A percentile compares a stretch with the other conserved stretches of the same genome.
Evolutionary conservation across 2,797 vertebrate species (phyloP).

Genomic region (Nyctibius grandis): DNA sequence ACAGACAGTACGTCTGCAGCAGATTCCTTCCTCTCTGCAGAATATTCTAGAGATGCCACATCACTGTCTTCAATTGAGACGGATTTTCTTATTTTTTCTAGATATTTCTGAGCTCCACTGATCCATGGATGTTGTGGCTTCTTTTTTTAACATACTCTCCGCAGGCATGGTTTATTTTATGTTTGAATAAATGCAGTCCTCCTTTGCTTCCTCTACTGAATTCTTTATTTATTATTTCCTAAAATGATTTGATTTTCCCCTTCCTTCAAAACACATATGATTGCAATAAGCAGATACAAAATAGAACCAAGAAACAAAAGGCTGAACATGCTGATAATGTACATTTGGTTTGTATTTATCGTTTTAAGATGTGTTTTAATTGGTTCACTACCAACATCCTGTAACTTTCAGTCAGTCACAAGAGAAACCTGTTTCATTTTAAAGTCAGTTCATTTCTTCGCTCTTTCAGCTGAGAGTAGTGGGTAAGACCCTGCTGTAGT

Average conservation of each 20-base stretch:
- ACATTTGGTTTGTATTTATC: constrained; percentile 64
- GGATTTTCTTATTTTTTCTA: background rate
- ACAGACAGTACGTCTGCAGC: background rate
- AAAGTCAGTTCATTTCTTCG: constrained; percentile 45
- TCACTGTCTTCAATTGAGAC: fast-evolving
- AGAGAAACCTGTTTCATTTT: constrained; percentile 68
- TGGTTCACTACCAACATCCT: constrained; percentile 62
- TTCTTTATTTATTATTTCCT: constrained; percentile 70
- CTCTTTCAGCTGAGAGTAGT: background rate
- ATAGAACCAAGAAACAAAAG: constrained; percentile 47
- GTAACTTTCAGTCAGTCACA: constrained; percentile 48
- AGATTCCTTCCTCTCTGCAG: background rate
- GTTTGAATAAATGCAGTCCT: background rate
- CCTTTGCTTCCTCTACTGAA: constrained; percentile 41
- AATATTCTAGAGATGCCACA: background rate
- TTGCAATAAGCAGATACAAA: constrained; percentile 51
- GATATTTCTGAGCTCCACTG: background rate
- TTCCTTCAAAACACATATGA: constrained; percentile 37
- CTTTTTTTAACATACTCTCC: background rate
- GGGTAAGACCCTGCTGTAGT: background rate
- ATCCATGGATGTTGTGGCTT: background rate
- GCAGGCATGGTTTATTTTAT: constrained; percentile 16
- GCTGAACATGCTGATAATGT: constrained; percentile 66
- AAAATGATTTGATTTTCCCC: constrained; percentile 61
- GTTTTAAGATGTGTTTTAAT: constrained; percentile 53